Conservation (phyloP, 53 echinoderm and acorn worm species). For the Henricia sp. region DNA sequence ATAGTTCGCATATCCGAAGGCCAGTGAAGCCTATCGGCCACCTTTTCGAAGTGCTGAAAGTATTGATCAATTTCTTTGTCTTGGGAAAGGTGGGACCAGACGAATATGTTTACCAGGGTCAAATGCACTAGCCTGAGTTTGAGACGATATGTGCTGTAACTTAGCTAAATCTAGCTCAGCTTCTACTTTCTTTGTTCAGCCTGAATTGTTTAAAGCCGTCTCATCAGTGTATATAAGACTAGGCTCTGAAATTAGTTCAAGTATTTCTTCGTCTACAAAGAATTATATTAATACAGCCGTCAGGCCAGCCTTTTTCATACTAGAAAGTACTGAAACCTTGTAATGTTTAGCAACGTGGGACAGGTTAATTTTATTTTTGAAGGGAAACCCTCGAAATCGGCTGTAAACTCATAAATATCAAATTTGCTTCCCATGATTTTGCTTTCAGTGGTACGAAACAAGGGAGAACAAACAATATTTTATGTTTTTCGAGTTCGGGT, state of each 20-base stretch:
- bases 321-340: slow-evolving; percentile 16
- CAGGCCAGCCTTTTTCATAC: slow-evolving; percentile 26
- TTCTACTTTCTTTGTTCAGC: no score
- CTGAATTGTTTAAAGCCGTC: background rate
- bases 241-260: background rate
- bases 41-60: no score
- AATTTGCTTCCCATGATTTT: slow-evolving; percentile 24
- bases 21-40: no score
- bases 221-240: slow-evolving; percentile 10
- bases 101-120: no score
- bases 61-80: no score
- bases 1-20: slow-evolving; percentile 39
- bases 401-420: slow-evolving; percentile 10
- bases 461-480: no score
- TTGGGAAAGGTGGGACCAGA: no score
- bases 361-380: slow-evolving; percentile 17
- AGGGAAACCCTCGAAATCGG: slow-evolving; percentile 6
- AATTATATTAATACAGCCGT: slow-evolving; percentile 23
- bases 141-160: no score
- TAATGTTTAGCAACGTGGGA: slow-evolving; percentile 26
- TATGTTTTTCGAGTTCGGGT: no score
- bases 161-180: no score
- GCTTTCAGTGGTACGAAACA: no score
- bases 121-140: no score
- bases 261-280: background rate